Conservation (phyloP, 1,140 invertebrate genomes). For the Antheraea pernyi region DNA sequence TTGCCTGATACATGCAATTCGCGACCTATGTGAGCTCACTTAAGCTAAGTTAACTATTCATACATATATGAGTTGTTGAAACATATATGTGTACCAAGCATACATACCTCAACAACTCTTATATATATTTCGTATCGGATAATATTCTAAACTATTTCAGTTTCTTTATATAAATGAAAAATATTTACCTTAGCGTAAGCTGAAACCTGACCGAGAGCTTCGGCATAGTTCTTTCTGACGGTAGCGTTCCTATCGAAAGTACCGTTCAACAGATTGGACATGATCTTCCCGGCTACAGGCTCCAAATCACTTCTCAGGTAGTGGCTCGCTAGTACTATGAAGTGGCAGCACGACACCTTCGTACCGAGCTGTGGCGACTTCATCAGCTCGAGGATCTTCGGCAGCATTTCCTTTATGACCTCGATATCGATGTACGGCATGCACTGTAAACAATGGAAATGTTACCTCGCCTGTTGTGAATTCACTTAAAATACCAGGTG, state of each 20-base stretch:
- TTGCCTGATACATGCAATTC: too few species aligned
- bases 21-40: too few species aligned
- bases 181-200: slow-evolving; percentile 86
- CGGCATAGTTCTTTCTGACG: slow-evolving; percentile 90
- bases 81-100: too few species aligned
- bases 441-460: slow-evolving; percentile 79
- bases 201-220: slow-evolving; percentile 91
- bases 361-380: slow-evolving; percentile 91
- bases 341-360: slow-evolving; percentile 91
- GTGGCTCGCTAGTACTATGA: slow-evolving; percentile 87
- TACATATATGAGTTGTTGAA: too few species aligned
- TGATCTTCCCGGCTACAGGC: slow-evolving; percentile 86
- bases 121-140: too few species aligned
- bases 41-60: too few species aligned
- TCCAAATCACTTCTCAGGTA: slow-evolving; percentile 77
- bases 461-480: background rate
- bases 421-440: slow-evolving; percentile 90
- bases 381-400: slow-evolving; percentile 90
- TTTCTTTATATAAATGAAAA: background rate
- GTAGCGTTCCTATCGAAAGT: slow-evolving; percentile 90
- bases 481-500: too few species aligned
- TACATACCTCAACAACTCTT: too few species aligned
- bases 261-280: slow-evolving; percentile 88
- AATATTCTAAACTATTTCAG: too few species aligned
- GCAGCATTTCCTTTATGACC: slow-evolving; percentile 88